Conservation (phyloP, 1,140 invertebrate species). For the Pseudomyrmex flavicornis region DNA sequence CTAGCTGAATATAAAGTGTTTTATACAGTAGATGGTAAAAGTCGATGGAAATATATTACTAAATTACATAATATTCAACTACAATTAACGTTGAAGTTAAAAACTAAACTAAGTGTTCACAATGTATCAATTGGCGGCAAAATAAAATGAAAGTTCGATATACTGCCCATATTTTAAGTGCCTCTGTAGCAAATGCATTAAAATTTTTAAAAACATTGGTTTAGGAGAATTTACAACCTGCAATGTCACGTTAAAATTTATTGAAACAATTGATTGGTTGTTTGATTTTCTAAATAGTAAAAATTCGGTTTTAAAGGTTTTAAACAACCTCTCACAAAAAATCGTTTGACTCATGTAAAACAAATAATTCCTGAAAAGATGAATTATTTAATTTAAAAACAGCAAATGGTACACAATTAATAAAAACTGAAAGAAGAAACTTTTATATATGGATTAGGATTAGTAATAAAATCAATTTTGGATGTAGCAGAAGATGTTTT, state of each 20-base stretch:
- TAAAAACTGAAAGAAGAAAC: no score
- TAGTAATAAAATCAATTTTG: no score
- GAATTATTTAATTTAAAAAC: no score
- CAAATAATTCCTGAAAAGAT: no score
- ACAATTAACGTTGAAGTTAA: not conserved
- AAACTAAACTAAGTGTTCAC: not conserved
- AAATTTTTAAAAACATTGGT: constrained; percentile 3
- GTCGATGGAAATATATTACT: not conserved
- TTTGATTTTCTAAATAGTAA: not conserved
- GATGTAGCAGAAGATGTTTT: no score
- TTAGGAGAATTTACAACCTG: not conserved
- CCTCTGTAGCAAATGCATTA: not conserved
- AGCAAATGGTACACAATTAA: no score
- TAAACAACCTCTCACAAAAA: not conserved
- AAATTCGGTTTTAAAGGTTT: not conserved
- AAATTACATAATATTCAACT: not conserved
- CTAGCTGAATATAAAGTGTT: not conserved
- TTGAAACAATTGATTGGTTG: not conserved
- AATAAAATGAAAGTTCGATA: not conserved
- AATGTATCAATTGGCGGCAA: constrained; percentile 1
- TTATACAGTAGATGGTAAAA: not conserved
- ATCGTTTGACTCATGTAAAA: no score
- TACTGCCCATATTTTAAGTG: not conserved
- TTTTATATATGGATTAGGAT: no score
- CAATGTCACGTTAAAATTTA: not conserved